Percentiles rank a stretch among this genome's conserved stretches.
Evolutionary conservation across 2,113 vertebrate species (phyloP).

Genomic region (Struthio camelus): DNA sequence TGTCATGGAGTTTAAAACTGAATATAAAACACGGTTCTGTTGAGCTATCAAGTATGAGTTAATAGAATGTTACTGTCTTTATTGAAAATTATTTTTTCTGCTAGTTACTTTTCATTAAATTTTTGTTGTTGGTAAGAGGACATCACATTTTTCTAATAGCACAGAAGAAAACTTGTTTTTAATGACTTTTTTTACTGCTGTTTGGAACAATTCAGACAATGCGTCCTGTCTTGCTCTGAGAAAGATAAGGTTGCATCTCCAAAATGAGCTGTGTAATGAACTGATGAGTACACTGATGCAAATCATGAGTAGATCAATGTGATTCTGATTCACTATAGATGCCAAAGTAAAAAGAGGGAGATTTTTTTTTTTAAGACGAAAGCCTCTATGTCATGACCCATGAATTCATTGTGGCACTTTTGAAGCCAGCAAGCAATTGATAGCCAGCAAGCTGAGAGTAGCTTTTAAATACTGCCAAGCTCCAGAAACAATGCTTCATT

Average conservation of each 20-base stretch:
- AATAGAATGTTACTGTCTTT: background rate
- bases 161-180: background rate
- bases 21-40: slow-evolving; percentile 8
- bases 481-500: slow-evolving; percentile 19
- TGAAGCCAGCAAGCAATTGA: background rate
- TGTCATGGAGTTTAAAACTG: background rate
- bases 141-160: background rate
- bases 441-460: background rate
- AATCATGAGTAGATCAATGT: background rate
- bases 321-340: background rate
- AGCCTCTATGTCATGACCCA: background rate
- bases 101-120: slow-evolving; percentile 51
- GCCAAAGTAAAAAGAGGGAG: background rate
- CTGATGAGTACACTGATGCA: background rate
- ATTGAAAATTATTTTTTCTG: slow-evolving; percentile 44
- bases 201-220: background rate
- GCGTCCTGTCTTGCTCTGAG: background rate
- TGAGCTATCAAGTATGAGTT: slow-evolving; percentile 6
- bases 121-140: slow-evolving; percentile 19
- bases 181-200: background rate
- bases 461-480: background rate
- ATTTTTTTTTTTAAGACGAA: background rate
- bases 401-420: background rate
- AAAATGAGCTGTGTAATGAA: background rate
- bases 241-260: background rate